Conservation (phyloP, 2,888 invertebrate species). For the Heliconius ismenius region DNA sequence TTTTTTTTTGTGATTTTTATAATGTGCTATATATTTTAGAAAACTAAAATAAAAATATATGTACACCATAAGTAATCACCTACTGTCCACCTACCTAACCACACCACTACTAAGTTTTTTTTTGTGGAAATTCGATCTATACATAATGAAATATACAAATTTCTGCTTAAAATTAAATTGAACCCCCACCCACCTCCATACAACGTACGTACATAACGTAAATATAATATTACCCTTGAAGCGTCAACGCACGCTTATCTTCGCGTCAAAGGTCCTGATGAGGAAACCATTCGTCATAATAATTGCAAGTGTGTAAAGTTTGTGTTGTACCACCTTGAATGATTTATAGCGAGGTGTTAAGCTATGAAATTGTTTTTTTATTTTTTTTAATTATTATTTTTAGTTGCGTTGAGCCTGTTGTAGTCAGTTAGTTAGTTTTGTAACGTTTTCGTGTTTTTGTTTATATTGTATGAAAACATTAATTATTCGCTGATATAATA, state of each 20-base stretch:
- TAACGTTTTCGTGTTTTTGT: too few species aligned
- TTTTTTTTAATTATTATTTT: not conserved
- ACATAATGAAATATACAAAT: not conserved
- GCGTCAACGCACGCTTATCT: slow-evolving; percentile 41
- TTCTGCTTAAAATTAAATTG: not conserved
- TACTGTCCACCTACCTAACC: too few species aligned
- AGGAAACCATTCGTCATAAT: slow-evolving; percentile 40
- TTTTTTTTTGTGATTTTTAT: too few species aligned
- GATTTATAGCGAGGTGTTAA: not conserved
- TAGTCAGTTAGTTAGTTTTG: not conserved
- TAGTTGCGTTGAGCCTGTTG: not conserved
- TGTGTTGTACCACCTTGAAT: slow-evolving; percentile 10
- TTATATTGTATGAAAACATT: too few species aligned
- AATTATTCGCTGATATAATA: too few species aligned
- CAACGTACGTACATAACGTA: too few species aligned
- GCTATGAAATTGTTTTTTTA: not conserved
- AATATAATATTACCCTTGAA: slow-evolving; percentile 27
- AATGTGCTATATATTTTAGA: too few species aligned
- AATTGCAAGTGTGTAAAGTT: slow-evolving; percentile 27
- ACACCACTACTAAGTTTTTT: too few species aligned
- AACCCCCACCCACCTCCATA: not conserved
- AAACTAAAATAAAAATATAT: too few species aligned
- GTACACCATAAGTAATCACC: too few species aligned
- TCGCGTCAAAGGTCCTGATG: slow-evolving; percentile 35
- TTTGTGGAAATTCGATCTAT: not conserved